Base-by-base conservation (phyloP, 2,888 invertebrate species). In the Phortica magna region DNA sequence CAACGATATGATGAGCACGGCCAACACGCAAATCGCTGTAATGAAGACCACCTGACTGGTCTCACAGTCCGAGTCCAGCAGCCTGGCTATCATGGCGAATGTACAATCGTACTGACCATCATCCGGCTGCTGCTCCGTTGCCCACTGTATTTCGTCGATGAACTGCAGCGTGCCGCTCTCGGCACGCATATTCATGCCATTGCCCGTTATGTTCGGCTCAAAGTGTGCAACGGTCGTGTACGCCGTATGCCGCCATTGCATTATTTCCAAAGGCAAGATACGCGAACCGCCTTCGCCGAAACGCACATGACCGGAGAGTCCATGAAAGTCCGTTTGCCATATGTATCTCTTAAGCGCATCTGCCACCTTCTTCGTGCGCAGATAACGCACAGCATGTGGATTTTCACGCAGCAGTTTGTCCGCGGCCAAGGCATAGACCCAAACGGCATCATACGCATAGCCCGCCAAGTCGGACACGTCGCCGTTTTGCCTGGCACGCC, bases 371-470 rank as follows among this genome's bases (percentile, higher is more conserved):
- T 76, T 76, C 1, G 82, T 81, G 39, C 88, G 83, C n/a, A 91
- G 76, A 76, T 82, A 79, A 55, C 83, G 81, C 0, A 88, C 68
- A 0, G 87, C 83, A 48, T 82, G 80, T 0, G 81, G 76, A 43
- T 88, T 93, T 73, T 94, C 93, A 72, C 92, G 93, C 0, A 95
- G 90, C 0, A 96, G 92, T 80, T 93, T 93, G 85, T 96, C 94
- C 42, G 96, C 92, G 0, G 95, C 96, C 55, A 94, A 91, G 4
- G 95, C 96, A 90, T 95, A 96, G 0, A 95, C 94, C 96, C 96
- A 96, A 73, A 96, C 95, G 0, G 96, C 96, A 91, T 96, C 96
- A 85, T 96, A 96, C 0, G 95, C 95, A 88, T 94, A 96, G 0
- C 95, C 95, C 0, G 95, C 95, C 89, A 95, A 96, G 81, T 94